Evolutionary conservation across 1,140 invertebrate genomes (phyloP).

Genomic region (Lerema accius): DNA sequence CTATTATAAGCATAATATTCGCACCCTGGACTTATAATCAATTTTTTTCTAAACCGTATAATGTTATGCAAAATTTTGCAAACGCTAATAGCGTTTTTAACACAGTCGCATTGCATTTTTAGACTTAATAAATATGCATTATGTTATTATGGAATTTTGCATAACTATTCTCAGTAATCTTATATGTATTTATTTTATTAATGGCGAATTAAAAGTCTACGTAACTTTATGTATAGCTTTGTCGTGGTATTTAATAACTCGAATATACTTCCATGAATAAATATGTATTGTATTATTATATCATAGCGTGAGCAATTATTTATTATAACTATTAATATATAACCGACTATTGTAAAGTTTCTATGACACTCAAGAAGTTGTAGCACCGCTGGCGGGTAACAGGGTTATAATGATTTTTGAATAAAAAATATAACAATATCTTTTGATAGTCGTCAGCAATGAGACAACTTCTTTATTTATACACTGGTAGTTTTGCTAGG

Average conservation of each 20-base stretch:
- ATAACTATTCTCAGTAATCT: not conserved
- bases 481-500: conserved; percentile 30
- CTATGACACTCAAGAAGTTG: conserved; percentile 14
- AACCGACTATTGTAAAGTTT: conserved; percentile 21
- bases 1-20: not conserved
- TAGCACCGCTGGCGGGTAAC: conserved; percentile 1
- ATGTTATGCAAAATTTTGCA: no score
- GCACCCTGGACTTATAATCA: not conserved
- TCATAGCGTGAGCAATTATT: not conserved
- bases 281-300: not conserved
- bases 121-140: not conserved
- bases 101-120: no score
- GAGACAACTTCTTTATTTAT: conserved; percentile 1
- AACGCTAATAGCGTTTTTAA: no score
- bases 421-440: conserved; percentile 6
- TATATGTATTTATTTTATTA: not conserved
- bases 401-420: not conserved
- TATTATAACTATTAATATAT: conserved; percentile 17
- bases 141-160: not conserved
- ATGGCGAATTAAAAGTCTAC: not conserved
- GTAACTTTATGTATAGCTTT: not conserved
- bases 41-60: not conserved
- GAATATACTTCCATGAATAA: not conserved
- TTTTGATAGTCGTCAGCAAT: not conserved
- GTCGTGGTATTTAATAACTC: not conserved